Evolutionary conservation across 2,113 vertebrate genomes (phyloP).

Genomic region (Grammomys dolichurus): DNA sequence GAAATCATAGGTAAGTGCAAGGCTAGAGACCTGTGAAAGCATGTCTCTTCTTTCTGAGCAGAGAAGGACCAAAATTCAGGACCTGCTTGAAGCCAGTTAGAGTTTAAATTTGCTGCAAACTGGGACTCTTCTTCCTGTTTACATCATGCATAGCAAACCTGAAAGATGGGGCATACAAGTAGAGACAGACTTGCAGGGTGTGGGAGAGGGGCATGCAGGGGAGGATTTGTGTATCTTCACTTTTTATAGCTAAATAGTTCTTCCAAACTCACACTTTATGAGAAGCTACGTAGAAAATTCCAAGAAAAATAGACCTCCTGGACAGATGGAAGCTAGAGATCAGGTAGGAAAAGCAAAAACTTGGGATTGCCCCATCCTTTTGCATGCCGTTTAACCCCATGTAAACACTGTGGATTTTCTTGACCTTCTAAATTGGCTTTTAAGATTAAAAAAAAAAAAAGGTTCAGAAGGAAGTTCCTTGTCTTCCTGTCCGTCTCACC

Average conservation of each 20-base stretch:
- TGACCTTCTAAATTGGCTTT: constrained; percentile 73
- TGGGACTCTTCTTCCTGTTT: background rate
- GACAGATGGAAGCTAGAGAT: constrained; percentile 37
- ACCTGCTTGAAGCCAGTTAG: background rate
- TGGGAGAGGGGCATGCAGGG: background rate
- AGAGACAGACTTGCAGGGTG: background rate
- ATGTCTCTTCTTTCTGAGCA: constrained; percentile 44
- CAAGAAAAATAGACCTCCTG: constrained; percentile 10
- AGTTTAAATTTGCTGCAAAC: constrained; percentile 54
- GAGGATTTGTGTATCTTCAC: background rate
- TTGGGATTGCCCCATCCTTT: background rate
- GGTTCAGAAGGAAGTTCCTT: constrained; percentile 68
- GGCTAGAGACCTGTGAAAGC: background rate
- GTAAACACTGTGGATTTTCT: constrained; percentile 59
- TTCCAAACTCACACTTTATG: constrained; percentile 26
- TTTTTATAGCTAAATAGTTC: background rate
- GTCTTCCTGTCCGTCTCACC: constrained; percentile 68
- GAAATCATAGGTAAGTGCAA: background rate
- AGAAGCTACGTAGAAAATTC: background rate
- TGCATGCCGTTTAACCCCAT: constrained; percentile 45
- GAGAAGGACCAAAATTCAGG: constrained; percentile 48
- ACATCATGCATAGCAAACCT: background rate
- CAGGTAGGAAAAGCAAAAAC: background rate
- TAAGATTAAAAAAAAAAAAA: constrained; percentile 55
- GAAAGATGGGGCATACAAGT: background rate